Percentiles rank a stretch among this genome's conserved stretches.
Evolutionary conservation across 1,140 invertebrate species (phyloP).

Genomic region (Drosophila yakuba): DNA sequence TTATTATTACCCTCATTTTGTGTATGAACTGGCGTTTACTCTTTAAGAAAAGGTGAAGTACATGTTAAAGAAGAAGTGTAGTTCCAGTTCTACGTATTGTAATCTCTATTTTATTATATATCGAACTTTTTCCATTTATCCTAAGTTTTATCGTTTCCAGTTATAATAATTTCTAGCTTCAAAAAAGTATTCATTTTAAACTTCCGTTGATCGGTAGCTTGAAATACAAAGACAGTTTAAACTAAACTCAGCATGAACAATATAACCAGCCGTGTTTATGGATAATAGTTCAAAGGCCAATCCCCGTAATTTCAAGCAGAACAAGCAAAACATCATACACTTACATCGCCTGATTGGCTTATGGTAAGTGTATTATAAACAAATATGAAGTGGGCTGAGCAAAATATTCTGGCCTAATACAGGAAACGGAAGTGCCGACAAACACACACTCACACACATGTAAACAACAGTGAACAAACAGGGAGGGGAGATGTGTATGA

Average conservation of each 20-base stretch:
- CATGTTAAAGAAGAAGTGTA: no score
- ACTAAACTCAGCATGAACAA: conserved; percentile 1
- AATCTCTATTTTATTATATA: no score
- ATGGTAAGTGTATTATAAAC: conserved; percentile 50
- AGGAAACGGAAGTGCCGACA: conserved; percentile 76
- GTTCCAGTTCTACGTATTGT: no score
- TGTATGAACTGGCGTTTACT: no score
- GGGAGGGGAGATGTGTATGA: background rate
- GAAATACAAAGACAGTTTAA: background rate
- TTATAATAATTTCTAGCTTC: no score
- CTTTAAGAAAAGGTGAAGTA: no score
- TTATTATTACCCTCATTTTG: no score
- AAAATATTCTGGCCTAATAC: conserved; percentile 68
- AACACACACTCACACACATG: conserved; percentile 17
- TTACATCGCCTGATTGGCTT: conserved; percentile 27
- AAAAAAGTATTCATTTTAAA: background rate
- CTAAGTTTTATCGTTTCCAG: no score
- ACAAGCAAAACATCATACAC: conserved; percentile 21
- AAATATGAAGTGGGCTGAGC: conserved; percentile 54
- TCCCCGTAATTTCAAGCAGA: conserved; percentile 28
- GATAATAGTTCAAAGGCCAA: conserved; percentile 7
- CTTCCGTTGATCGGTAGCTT: background rate
- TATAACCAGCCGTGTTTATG: conserved; percentile 40
- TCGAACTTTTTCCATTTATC: no score
- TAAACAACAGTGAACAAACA: conserved; percentile 4